Percentiles rank a stretch among this genome's conserved stretches.
phyloP scores from a whole-genome alignment of 2,113 vertebrate genomes.

The Elachura formosa region DNA sequence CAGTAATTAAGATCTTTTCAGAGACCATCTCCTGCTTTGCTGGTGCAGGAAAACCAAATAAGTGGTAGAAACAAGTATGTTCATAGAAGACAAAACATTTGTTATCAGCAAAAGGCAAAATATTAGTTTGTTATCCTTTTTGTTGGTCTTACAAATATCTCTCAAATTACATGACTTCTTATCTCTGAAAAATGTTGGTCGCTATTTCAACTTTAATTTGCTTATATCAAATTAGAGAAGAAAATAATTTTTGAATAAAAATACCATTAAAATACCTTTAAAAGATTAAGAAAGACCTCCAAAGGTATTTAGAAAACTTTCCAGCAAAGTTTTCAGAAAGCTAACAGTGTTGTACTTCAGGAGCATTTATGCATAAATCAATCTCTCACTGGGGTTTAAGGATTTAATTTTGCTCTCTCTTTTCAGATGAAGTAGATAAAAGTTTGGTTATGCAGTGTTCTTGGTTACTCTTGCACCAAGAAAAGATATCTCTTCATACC shows the following conservation, averaged over 20 bases:
- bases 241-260: neutral
- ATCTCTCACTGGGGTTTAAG: neutral
- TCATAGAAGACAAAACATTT: neutral
- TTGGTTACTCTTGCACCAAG: neutral
- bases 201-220: neutral
- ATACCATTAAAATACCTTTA: neutral
- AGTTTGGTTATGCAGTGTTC: neutral
- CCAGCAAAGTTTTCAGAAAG: neutral
- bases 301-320: neutral
- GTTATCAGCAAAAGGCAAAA: neutral
- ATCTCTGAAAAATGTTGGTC: neutral
- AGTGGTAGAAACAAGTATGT: neutral
- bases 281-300: neutral
- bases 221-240: neutral
- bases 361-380: neutral
- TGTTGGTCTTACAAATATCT: neutral
- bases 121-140: neutral
- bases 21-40: fast-evolving
- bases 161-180: neutral
- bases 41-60: neutral
- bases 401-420: neutral
- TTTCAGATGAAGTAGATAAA: neutral
- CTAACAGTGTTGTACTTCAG: neutral
- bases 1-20: neutral
- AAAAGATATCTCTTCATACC: neutral